Evolutionary conservation across 53 echinoderm and acorn worm genomes (phyloP).

Genomic region (Zoroaster sp.): DNA sequence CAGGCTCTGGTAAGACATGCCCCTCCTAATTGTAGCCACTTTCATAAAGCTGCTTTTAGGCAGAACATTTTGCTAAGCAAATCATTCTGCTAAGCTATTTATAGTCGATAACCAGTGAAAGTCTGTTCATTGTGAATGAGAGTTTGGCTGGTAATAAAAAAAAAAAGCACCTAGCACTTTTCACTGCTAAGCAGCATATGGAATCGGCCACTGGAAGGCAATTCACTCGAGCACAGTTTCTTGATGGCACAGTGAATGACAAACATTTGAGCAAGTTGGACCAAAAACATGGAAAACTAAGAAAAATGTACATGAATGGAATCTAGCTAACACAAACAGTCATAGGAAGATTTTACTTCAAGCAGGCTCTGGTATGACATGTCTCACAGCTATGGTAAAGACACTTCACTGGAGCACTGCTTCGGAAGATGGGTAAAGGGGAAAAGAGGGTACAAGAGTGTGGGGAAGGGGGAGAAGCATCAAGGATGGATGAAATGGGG

Average conservation of each 20-base stretch:
- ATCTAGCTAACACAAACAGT: no score
- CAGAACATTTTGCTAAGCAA: no score
- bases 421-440: neutral
- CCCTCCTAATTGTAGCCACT: no score
- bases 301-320: neutral
- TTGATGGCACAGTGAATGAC: neutral
- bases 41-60: no score
- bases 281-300: neutral
- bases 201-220: neutral
- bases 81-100: no score
- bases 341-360: neutral
- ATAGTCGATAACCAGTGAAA: neutral
- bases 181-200: neutral
- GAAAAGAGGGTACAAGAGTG: neutral
- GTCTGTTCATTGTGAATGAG: neutral
- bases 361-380: constrained; percentile 25
- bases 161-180: neutral
- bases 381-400: neutral
- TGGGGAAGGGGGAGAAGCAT: neutral
- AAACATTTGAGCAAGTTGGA: neutral
- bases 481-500: neutral
- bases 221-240: constrained; percentile 36
- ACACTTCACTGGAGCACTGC: constrained; percentile 43
- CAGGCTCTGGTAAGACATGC: constrained; percentile 47
- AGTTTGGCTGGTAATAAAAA: neutral